A percentile compares a stretch with the other conserved stretches of the same genome.
These are phyloP conservation scores for Pinna nobilis DNA, from an alignment of 1,140 invertebrate species.

Conservation along the genomic window DNA sequence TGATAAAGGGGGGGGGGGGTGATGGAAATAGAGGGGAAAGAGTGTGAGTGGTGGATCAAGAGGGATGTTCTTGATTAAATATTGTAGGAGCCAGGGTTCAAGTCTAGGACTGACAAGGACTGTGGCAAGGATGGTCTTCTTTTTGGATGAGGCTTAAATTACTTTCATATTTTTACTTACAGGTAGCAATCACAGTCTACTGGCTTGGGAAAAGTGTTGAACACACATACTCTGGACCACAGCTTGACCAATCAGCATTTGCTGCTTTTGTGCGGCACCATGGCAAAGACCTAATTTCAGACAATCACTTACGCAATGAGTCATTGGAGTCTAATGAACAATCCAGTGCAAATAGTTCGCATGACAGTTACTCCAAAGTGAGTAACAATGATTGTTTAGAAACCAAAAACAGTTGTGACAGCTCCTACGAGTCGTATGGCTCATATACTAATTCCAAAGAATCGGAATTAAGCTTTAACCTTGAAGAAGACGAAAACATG, in stretches of 20 bases:
- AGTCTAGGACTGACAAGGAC: too few relatives aligned
- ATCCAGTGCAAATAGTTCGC: constrained; percentile 48
- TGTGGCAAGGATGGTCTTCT: constrained; percentile 1
- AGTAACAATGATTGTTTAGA: constrained; percentile 23
- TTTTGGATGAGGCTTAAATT: constrained; percentile 11
- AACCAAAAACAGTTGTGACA: constrained; percentile 54
- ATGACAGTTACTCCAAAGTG: constrained; percentile 21
- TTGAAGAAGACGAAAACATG: constrained; percentile 44
- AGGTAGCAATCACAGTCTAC: constrained; percentile 71
- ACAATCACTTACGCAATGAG: constrained; percentile 44
- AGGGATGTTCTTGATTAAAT: too few relatives aligned
- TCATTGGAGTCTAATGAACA: constrained; percentile 48
- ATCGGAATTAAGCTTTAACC: constrained; percentile 64
- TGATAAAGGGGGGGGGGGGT: too few relatives aligned
- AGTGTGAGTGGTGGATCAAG: too few relatives aligned
- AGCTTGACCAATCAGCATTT: constrained; percentile 68
- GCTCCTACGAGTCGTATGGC: constrained; percentile 65
- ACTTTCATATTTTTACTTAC: constrained; percentile 31
- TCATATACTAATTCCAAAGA: constrained; percentile 55
- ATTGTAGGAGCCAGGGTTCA: too few relatives aligned
- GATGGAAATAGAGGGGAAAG: too few relatives aligned
- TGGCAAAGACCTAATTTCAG: constrained; percentile 55
- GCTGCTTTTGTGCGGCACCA: constrained; percentile 60
- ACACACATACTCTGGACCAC: constrained; percentile 58
- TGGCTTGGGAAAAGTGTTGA: constrained; percentile 64